These are phyloP conservation scores for Amphilophus citrinellus DNA, from an alignment of 2,113 vertebrate genomes.

Conservation along the genomic window DNA sequence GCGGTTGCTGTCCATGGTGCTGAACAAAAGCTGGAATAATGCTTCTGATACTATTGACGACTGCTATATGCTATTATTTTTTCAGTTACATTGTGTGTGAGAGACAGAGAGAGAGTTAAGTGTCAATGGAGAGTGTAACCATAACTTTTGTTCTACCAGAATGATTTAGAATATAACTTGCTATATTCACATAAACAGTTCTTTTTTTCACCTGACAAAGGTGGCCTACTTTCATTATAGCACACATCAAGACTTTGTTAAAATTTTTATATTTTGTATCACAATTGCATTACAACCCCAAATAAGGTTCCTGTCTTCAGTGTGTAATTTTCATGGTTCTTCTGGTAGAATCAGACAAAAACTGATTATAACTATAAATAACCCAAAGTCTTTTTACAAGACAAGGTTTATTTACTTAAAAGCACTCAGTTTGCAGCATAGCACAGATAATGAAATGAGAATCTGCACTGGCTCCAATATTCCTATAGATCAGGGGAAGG, in stretches of 20 bases:
- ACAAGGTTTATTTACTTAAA: neutral
- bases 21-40: neutral
- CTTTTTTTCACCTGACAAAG: rapidly evolving
- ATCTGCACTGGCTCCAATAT: neutral
- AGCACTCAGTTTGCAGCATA: neutral
- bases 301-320: neutral
- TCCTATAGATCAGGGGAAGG: neutral
- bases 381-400: neutral
- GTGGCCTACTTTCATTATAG: neutral
- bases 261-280: neutral
- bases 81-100: no score
- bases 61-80: neutral
- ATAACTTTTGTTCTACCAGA: neutral
- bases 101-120: no score
- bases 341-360: neutral
- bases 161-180: no score
- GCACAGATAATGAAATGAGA: neutral
- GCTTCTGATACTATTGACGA: neutral
- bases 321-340: neutral
- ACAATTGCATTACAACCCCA: neutral
- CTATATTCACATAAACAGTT: neutral
- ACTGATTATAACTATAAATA: neutral
- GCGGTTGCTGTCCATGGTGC: neutral
- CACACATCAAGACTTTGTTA: neutral
- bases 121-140: no score